Percentiles rank a stretch among this genome's conserved stretches.
phyloP scores from a whole-genome alignment of 2,888 invertebrate genomes.

The Athetis lepigone region DNA sequence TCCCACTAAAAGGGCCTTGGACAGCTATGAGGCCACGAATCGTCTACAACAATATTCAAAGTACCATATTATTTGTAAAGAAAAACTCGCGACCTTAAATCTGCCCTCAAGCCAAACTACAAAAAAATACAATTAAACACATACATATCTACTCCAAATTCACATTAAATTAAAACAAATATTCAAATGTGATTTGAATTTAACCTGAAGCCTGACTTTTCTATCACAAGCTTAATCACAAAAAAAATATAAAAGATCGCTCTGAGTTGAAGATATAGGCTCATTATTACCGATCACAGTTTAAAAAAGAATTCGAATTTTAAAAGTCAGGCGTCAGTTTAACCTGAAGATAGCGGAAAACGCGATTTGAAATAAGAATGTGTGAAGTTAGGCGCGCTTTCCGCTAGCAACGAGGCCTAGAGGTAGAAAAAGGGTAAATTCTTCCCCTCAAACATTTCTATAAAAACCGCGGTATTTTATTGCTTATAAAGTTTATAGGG shows the following conservation, averaged over 20 bases:
- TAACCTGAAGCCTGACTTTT: slow-evolving; percentile 76
- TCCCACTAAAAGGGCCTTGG: slow-evolving; percentile 42
- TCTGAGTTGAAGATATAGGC: slow-evolving; percentile 55
- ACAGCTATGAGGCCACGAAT: slow-evolving; percentile 38
- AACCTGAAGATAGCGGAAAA: slow-evolving; percentile 41
- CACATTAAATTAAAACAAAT: slow-evolving; percentile 88
- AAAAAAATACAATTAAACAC: slow-evolving; percentile 51
- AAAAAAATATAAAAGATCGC: slow-evolving; percentile 66
- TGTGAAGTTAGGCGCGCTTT: slow-evolving; percentile 41
- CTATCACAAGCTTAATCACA: slow-evolving; percentile 65
- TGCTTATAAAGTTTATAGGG: slow-evolving; percentile 8
- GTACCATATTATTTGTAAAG: slow-evolving; percentile 25
- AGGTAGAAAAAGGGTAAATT: slow-evolving; percentile 46
- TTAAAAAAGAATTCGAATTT: slow-evolving; percentile 53
- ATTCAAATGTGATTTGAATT: slow-evolving; percentile 81
- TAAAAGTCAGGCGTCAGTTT: slow-evolving; percentile 73
- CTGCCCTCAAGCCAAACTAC: slow-evolving; percentile 33
- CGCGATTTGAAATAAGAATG: slow-evolving; percentile 50
- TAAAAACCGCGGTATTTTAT: slow-evolving; percentile 23
- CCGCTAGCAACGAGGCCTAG: slow-evolving; percentile 34
- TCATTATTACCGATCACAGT: slow-evolving; percentile 69
- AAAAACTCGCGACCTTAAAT: slow-evolving; percentile 30
- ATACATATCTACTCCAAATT: slow-evolving; percentile 70
- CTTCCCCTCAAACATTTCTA: slow-evolving; percentile 27
- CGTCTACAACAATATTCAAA: slow-evolving; percentile 16